Conservation (phyloP, 2,113 vertebrate species). For the Ailurus styani region DNA sequence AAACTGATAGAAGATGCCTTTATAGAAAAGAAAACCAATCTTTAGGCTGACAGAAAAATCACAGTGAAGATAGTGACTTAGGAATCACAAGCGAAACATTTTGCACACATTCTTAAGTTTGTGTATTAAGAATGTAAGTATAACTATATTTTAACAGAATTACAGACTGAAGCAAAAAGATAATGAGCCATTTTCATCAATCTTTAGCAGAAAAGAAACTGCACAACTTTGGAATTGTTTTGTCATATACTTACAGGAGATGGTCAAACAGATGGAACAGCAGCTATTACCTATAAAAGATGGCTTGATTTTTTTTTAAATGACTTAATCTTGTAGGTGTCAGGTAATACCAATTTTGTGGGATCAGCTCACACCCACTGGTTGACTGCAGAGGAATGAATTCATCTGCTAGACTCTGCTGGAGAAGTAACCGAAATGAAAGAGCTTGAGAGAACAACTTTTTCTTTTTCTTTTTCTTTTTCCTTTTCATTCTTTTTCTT, state of each 20-base stretch:
- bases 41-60: not conserved
- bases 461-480: not conserved
- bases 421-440: not conserved
- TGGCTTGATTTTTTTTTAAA: not conserved
- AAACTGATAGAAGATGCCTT: not conserved
- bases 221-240: not conserved
- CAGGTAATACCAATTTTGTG: not conserved
- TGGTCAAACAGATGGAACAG: not conserved
- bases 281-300: not conserved
- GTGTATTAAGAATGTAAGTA: not conserved
- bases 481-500: no score
- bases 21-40: not conserved
- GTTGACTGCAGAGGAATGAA: not conserved
- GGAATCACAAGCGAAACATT: not conserved
- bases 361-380: not conserved
- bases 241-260: not conserved
- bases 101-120: not conserved
- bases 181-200: not conserved
- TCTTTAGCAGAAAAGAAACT: not conserved
- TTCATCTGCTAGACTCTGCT: not conserved
- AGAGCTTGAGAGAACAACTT: not conserved
- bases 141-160: not conserved
- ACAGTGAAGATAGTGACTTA: not conserved
- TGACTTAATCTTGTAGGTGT: not conserved
- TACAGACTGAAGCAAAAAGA: not conserved